Evolutionary conservation across 1,140 invertebrate genomes (phyloP), one percentile per base, ranked within the genome.

Genomic region (Arctopsyche grandis): DNA sequence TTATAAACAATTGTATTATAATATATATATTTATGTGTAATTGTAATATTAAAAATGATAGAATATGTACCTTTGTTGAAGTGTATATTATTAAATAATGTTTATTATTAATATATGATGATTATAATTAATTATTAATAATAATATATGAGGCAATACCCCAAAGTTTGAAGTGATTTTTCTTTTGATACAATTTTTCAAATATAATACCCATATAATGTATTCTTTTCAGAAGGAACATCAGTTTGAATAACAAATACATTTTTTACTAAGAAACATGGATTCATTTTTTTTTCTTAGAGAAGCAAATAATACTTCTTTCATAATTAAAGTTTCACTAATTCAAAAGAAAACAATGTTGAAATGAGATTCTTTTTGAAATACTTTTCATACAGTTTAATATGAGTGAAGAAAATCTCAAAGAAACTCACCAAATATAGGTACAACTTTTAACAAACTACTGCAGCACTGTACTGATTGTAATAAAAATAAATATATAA

Each of bases 91-190:
- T 56, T 75, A 79, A 71, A 81, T 81, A 81, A 81, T 81, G 69
- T 81, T 79, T 81, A 81, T 79, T 81, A 76, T 79, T 78, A 75
- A 71, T 9, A 56, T 46, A 71, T 71, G 52, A 38, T 75, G 52
- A 78, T 69, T 73, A 78, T 69, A 69, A 78, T 38, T 78, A 79
- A 77, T 63, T 73, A 78, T 69, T 69, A 78, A 56, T 78, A 79
- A 77, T 63, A 81, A 77, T 79, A 79, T 79, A 77, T 79, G 80
- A 81, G 80, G 80, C 80, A 81, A 81, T 81, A 81, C 75, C 80
- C 80, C 80, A 79, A 63, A 77, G 16, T n/a, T n/a, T 26, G 26
- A 29, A 9, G 26, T 21, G 70, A 22, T 56, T 29, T 44, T 71
- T 77, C 38, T 38, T 80, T 80, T 75, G 26, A 69, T 1, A n/a